Evolutionary conservation across 2,888 invertebrate genomes (phyloP), one percentile per base, ranked within the genome.

Genomic region (Acrobasis consociella): DNA sequence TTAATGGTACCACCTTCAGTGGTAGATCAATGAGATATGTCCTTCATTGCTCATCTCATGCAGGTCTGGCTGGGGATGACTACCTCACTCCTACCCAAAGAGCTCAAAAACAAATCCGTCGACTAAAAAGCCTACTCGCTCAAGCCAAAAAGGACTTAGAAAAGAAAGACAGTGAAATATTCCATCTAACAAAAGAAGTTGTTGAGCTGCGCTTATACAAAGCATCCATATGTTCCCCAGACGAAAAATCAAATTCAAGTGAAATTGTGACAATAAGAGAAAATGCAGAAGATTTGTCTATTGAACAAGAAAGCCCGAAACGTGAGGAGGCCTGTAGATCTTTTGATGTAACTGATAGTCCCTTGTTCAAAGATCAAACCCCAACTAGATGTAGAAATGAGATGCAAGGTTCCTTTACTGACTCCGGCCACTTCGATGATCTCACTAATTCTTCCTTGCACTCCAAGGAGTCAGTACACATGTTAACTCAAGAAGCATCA

Each of bases 11-110:
- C 50, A 95, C 95, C 10, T 95, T 95, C 74, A 95, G 95, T 80
- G 95, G 95, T 9, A 90, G 95, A 60, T 94, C 94, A 65, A 95
- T 94, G 92, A 95, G 96, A 72, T 97, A 96, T 83, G 96, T 97
- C 65, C 95, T 97, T 58, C 97, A 97, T 83, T 97, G 97, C 82
- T 96, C 96, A 62, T 95, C 96, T 69, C 95, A 96, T 82, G 95
- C 95, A 7, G 95, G 95, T 0, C 94, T 95, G 58, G 95, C 96
- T 58, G 96, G 95, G 53, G 96, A 97, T 66, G 96, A 97, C 76
- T 97, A 97, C 84, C 93, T 97, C 64, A 97, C 97, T 60, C 97
- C 97, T 13, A 97, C 97, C 0, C 97, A 97, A 82, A 93, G 97
- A 66, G 97, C 97, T 10, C 96, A 97, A 76, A 93, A 95, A 71